Conservation (phyloP, 2,113 vertebrate species). For the Lophura nycthemera region DNA sequence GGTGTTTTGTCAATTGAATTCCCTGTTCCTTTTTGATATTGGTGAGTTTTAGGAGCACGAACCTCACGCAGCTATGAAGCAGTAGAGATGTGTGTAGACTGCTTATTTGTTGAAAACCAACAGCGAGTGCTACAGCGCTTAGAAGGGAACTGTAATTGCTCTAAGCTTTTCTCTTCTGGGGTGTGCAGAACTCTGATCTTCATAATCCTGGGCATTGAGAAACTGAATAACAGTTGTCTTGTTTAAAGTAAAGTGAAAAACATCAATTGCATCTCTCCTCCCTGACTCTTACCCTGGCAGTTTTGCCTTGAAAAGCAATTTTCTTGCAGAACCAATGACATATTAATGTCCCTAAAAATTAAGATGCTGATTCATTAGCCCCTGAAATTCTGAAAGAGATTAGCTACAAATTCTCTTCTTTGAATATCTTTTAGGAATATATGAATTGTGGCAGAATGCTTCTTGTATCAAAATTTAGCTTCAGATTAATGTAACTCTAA, state of each 20-base stretch:
- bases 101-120: conserved; percentile 67
- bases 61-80: neutral
- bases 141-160: conserved; percentile 73
- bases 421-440: neutral
- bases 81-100: conserved; percentile 43
- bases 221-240: conserved; percentile 65
- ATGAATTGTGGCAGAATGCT: conserved; percentile 53
- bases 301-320: conserved; percentile 22
- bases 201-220: conserved; percentile 68
- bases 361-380: neutral
- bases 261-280: conserved; percentile 61
- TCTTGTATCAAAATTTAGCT: neutral
- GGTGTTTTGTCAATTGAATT: neutral
- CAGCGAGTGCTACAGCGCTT: conserved; percentile 54
- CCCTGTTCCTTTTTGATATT: neutral
- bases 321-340: conserved; percentile 20
- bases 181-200: conserved; percentile 69
- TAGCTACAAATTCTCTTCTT: neutral
- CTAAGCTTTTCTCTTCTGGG: conserved; percentile 67
- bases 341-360: conserved; percentile 11
- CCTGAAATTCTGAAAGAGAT: neutral
- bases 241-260: conserved; percentile 70
- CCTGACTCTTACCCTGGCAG: conserved; percentile 36
- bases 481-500: neutral
- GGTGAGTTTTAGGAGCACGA: conserved; percentile 25